Percentiles rank a stretch among this genome's conserved stretches.
phyloP scores from a whole-genome alignment of 2,888 invertebrate species.

The Dicycla oo region DNA sequence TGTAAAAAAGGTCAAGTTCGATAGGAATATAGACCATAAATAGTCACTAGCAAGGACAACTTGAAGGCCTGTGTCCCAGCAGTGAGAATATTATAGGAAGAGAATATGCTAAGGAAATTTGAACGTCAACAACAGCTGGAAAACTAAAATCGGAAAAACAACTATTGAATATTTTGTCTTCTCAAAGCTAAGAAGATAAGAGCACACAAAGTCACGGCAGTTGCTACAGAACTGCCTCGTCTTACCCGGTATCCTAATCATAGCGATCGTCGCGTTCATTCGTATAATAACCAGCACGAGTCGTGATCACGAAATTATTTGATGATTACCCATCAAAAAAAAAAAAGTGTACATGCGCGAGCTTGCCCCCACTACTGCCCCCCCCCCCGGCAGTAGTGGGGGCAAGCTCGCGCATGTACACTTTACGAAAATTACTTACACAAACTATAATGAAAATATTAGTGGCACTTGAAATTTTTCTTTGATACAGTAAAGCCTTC shows the following conservation, averaged over 20 bases:
- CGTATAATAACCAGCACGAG: too few relatives aligned
- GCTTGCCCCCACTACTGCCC: too few relatives aligned
- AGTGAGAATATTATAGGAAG: background rate
- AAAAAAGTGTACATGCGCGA: too few relatives aligned
- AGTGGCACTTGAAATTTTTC: too few relatives aligned
- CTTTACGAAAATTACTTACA: too few relatives aligned
- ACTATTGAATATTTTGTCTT: background rate
- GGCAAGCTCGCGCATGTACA: too few relatives aligned
- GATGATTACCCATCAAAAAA: too few relatives aligned
- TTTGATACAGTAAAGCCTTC: too few relatives aligned
- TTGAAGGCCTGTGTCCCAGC: background rate
- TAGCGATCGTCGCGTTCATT: background rate
- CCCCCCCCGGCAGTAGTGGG: too few relatives aligned
- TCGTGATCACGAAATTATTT: too few relatives aligned
- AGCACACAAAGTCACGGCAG: background rate
- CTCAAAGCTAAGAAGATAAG: background rate
- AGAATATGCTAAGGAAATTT: background rate
- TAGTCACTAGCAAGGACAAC: background rate
- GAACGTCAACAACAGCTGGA: background rate
- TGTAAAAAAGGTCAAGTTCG: constrained; percentile 10
- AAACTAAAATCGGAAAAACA: background rate
- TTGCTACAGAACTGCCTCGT: background rate
- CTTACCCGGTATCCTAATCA: background rate
- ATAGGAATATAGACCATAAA: background rate
- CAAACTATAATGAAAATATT: too few relatives aligned